Percentiles rank a stretch among this genome's conserved stretches.
Conservation (phyloP, 2,888 invertebrate species). For the Chrysodeixis includens region DNA sequence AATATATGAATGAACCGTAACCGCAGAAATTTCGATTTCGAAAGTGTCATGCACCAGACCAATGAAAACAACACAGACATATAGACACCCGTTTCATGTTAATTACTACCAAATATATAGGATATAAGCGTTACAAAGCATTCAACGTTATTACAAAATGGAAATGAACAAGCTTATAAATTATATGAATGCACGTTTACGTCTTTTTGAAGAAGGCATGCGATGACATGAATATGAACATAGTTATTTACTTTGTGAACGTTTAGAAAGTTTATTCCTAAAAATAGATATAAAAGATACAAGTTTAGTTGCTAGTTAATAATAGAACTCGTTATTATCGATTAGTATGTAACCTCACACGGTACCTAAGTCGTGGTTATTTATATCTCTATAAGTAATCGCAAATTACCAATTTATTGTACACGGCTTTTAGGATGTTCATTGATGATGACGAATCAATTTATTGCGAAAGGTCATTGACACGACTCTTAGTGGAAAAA, state of each 20-base stretch:
- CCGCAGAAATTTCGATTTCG: neutral
- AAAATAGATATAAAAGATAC: neutral
- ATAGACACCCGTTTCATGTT: neutral
- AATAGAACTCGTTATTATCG: neutral
- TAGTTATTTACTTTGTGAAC: neutral
- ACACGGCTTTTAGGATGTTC: neutral
- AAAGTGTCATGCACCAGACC: neutral
- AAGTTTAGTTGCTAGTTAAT: neutral
- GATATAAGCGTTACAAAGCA: neutral
- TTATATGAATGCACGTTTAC: neutral
- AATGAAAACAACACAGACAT: neutral
- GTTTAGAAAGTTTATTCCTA: neutral
- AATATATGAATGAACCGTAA: neutral
- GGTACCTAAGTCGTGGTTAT: neutral
- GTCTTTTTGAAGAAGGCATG: neutral
- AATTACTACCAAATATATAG: neutral
- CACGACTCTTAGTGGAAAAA: neutral
- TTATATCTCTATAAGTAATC: neutral
- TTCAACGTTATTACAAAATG: neutral
- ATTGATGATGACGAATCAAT: conserved; percentile 1
- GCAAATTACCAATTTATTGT: conserved; percentile 1
- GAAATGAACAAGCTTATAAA: neutral
- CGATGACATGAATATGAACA: neutral
- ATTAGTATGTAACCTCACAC: neutral
- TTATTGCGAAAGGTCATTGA: neutral